Base-by-base conservation (phyloP, 2,797 vertebrate genomes). In the Brachyrhaphis roseni region DNA sequence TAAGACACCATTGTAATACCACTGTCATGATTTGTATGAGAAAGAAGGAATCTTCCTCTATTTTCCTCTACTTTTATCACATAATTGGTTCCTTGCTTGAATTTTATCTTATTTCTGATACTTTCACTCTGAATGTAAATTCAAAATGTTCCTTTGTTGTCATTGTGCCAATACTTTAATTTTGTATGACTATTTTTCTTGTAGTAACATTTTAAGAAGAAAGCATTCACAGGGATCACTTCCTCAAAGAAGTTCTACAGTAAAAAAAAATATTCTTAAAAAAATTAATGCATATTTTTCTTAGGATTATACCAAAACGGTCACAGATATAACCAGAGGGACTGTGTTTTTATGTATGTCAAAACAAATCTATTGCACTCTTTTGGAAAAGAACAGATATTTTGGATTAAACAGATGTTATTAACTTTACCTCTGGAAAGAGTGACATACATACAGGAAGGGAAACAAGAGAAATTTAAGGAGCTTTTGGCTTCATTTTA, bases 161-260 rank as follows among this genome's bases (percentile, higher is more conserved):
- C 46, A 78, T 81, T 82, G 45, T 74, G 1, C 53, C 20, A 6
- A 20, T 57, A 13, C 46, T 57, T 59, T 84, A 78, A n/a, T 74
- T 47, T 74, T 70, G 78, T 23, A 79, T 12, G 4, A n/a, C n/a
- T 47, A 15, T 23, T 75, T 79, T 66, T 59, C 78, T 8, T 6
- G 62, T 79, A 78, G 77, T 77, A 66, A 74, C 70, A 75, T 87
- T 88, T 86, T 84, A 81, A 83, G 55, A 75, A 72, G 70, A 66
- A 75, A 84, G 79, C 72, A 74, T 71, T 81, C 74, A 70, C 36
- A 47, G 78, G 68, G 74, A 71, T 68, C 31, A 41, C 46, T 77
- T 92, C 76, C 82, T 92, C 87, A 77, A 45, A 49, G 80, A 1
- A 11, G 49, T 23, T 23, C 7, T 51, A 16, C 2, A 23, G 49